Base-by-base conservation (phyloP, 2,888 invertebrate genomes). In the Cheilosia vulpina region DNA sequence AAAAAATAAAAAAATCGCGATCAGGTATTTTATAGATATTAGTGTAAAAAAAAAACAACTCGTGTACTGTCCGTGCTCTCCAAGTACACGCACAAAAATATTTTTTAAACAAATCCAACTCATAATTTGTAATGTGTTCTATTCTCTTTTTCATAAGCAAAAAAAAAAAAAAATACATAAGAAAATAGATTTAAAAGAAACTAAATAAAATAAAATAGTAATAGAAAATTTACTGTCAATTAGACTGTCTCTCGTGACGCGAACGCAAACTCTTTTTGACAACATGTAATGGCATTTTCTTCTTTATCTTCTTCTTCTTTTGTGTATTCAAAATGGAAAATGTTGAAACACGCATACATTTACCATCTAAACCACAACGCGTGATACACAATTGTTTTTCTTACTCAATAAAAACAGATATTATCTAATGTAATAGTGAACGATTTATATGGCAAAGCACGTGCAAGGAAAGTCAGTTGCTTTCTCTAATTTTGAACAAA, bases 21-120 rank as follows among this genome's bases (percentile, higher is more conserved):
- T 85, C 66, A 85, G 80, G 65, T 85, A 85, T 84, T 75, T 76
- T 65, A 75, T 55, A 83, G 68, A 63, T 24, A 58, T 58, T 72
- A 72, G 65, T 57, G 57, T 71, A 50, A 27, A 27, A 7, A 27
- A 63, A 63, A 24, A 45, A 68, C 24, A 63, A 21, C 17, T 9
- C 17, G 50, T 76, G 27, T 50, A 65, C 75, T 57, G 73, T 27
- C 63, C 65, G 66, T 38, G 45, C 38, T 45, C 38, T 38, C 34
- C 31, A 65, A 31, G 41, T 55, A 55, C 38, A 71, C 31, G 43
- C 27, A 57, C n/a, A 45, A 9, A 41, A 47, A 62, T n/a, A 38
- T 58, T 43, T 41, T 53, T 47, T 47, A 41, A 38, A 66, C 13
- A 41, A 58, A 60, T 34, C 34, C 24, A 60, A 62, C 68, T 68